Percentiles rank a stretch among this genome's conserved stretches.
phyloP scores from a whole-genome alignment of 2,888 invertebrate genomes.

The Trissoscelio sp. region DNA sequence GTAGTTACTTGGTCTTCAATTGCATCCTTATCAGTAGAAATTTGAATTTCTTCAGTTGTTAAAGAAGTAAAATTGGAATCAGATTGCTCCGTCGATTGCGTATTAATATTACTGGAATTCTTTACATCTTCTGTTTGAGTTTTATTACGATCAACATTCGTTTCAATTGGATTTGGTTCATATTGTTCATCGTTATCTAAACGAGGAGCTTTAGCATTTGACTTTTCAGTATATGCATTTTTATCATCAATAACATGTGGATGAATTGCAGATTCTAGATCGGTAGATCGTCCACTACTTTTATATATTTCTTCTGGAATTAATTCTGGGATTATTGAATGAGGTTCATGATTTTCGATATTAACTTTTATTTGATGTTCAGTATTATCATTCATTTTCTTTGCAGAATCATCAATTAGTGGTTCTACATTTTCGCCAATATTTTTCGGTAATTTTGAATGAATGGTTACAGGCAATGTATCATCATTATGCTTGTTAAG shows the following conservation, averaged over 20 bases:
- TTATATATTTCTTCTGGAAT: constrained; percentile 73
- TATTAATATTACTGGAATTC: too few species aligned
- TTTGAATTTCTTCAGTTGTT: constrained; percentile 1
- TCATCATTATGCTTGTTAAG: constrained; percentile 74
- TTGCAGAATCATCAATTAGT: constrained; percentile 68
- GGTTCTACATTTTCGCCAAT: constrained; percentile 77
- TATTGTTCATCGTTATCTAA: constrained; percentile 85
- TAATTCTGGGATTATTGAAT: constrained; percentile 75
- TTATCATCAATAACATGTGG: constrained; percentile 7
- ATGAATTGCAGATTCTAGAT: constrained; percentile 14
- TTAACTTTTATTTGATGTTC: constrained; percentile 35
- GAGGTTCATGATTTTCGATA: constrained; percentile 67
- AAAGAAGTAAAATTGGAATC: neutral
- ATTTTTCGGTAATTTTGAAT: constrained; percentile 75
- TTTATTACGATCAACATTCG: constrained; percentile 77
- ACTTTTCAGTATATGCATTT: constrained; percentile 82
- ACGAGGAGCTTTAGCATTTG: constrained; percentile 82
- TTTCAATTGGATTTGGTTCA: constrained; percentile 84
- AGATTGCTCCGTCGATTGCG: neutral
- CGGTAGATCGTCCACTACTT: constrained; percentile 37
- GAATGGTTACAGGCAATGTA: constrained; percentile 71
- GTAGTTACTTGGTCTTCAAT: constrained; percentile 12
- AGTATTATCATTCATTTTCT: constrained; percentile 70
- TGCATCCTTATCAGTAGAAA: neutral
- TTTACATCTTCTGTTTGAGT: constrained; percentile 69